Evolutionary conservation across 2,888 invertebrate species (phyloP).

Genomic region (Caenorhabditis becei): DNA sequence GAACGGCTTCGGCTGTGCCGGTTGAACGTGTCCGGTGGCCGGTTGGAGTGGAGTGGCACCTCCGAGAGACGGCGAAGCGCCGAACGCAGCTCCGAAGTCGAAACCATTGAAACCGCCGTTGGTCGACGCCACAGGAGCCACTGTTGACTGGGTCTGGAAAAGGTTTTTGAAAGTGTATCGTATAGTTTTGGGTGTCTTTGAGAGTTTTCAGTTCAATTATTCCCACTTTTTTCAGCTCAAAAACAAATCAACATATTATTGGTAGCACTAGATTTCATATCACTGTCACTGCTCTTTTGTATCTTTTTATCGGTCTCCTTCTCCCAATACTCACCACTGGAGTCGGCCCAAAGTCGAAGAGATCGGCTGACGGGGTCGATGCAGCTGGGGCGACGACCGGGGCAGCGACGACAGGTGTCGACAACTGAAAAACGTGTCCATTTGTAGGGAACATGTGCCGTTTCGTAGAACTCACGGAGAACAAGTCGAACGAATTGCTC

Average conservation of each 20-base stretch:
- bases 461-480: constrained; percentile 9
- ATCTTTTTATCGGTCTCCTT: too few relatives aligned
- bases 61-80: constrained; percentile 14
- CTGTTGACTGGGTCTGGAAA: constrained; percentile 19
- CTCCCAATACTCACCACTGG: constrained; percentile 20
- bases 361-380: constrained; percentile 8
- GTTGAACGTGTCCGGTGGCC: constrained; percentile 17
- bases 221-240: too few relatives aligned
- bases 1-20: constrained; percentile 10
- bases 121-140: background rate
- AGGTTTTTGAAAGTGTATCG: too few relatives aligned
- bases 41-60: constrained; percentile 15
- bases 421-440: constrained; percentile 17
- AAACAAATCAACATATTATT: too few relatives aligned
- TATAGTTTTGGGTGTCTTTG: too few relatives aligned
- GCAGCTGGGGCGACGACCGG: constrained; percentile 2
- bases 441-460: background rate
- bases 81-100: constrained; percentile 27
- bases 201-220: too few relatives aligned
- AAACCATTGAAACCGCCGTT: constrained; percentile 35
- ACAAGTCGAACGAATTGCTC: constrained; percentile 21
- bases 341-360: constrained; percentile 46
- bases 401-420: background rate
- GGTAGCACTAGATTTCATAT: too few relatives aligned
- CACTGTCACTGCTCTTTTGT: too few relatives aligned